A percentile compares a stretch with the other conserved stretches of the same genome.
Evolutionary conservation across 2,797 vertebrate species (phyloP).

Genomic region (Acipenser transmontanus): DNA sequence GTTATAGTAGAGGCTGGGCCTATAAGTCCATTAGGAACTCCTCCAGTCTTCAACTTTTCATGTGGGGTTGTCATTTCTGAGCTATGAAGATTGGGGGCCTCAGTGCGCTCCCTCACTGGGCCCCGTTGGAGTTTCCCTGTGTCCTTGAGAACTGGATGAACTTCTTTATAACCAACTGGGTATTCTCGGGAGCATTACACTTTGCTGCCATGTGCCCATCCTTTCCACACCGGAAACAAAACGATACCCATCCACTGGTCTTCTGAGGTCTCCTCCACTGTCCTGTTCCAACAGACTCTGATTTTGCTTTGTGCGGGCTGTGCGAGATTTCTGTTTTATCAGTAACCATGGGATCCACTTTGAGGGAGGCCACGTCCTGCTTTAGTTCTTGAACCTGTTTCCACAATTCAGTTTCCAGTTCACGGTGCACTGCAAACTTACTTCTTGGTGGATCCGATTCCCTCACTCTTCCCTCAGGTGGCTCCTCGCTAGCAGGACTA

Average conservation of each 20-base stretch:
- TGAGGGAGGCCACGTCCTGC: too few relatives aligned
- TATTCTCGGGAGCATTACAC: conserved; percentile 12
- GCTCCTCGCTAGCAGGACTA: too few relatives aligned
- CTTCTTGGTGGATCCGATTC: neutral
- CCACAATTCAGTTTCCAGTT: conserved; percentile 18
- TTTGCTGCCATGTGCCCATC: conserved; percentile 16
- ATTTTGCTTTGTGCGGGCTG: too few relatives aligned
- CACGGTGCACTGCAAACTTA: too few relatives aligned
- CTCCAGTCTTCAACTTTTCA: neutral
- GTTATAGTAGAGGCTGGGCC: conserved; percentile 4
- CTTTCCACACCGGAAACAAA: conserved; percentile 17
- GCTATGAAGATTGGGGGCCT: neutral
- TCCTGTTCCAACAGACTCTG: too few relatives aligned
- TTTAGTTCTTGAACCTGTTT: too few relatives aligned
- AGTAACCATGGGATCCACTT: too few relatives aligned
- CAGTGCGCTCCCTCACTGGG: neutral
- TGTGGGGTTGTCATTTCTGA: conserved; percentile 8
- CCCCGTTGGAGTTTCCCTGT: neutral
- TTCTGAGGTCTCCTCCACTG: conserved; percentile 2
- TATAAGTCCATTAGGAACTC: conserved; percentile 19
- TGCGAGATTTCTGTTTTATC: too few relatives aligned
- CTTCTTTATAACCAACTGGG: conserved; percentile 18
- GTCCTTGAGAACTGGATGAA: conserved; percentile 8
- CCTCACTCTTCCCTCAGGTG: too few relatives aligned
- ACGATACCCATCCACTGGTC: neutral